Evolutionary conservation across 2,888 invertebrate genomes (phyloP), one percentile per base, ranked within the genome.

Genomic region (Pyrochroa serraticornis): DNA sequence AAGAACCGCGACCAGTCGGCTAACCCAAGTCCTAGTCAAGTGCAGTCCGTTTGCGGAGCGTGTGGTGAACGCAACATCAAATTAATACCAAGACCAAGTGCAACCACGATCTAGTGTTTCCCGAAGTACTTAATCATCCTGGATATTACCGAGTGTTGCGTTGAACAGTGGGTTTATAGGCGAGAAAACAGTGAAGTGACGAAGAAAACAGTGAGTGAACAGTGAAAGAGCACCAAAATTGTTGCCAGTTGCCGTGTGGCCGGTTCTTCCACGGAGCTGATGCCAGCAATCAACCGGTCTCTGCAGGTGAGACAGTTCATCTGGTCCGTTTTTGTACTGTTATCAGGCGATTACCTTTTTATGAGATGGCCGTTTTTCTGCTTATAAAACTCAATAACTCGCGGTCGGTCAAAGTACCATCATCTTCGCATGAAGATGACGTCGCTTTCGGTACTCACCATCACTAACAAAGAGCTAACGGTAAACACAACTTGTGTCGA

Each of bases 281-380:
- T 51, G 54, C 56, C 56, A 64, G 59, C 67, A 54, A 61, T 64
- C 66, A 64, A 68, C 71, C 70, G 72, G 71, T 73, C 71, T 70
- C 65, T 68, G 62, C 72, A 73, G 73, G 73, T 73, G 73, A 73
- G 73, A 65, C 63, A 59, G 63, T 64, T 68, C 63, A 67, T 63
- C 65, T 66, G 67, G 65, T 63, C 63, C 61, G 66, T 71, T 71
- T 68, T 65, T 69, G 64, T 69, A 69, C 70, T 71, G 69, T 72
- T 72, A 73, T 73, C 70, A 67, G 54, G 53, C 65, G 63, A 67
- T 67, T 65, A 56, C 63, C 50, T 63, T 63, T 64, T 59, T 64
- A 45, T 52, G 22, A 43, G 10, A 6, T 43, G 32, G 31, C 32
- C 14, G 31, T 52, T 44, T 38, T 44, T 51, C 10, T 31, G 33